phyloP scores from a whole-genome alignment of 2,888 invertebrate species.

The Netelia inedita region DNA sequence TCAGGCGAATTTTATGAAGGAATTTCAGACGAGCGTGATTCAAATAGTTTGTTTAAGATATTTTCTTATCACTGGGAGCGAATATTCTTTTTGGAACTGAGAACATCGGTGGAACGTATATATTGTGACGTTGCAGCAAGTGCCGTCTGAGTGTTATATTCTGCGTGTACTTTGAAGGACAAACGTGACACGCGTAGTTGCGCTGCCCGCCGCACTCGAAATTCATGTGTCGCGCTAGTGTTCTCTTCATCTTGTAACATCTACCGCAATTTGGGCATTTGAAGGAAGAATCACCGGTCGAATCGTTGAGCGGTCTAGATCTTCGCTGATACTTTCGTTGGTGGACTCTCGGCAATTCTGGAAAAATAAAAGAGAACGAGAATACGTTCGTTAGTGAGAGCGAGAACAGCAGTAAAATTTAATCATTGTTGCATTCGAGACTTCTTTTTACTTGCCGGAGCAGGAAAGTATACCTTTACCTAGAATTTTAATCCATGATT shows the following conservation, averaged over 20 bases:
- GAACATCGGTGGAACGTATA: conserved; percentile 76
- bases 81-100: conserved; percentile 71
- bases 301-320: conserved; percentile 70
- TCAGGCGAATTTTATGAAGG: neutral
- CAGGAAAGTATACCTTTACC: conserved; percentile 31
- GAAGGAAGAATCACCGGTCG: conserved; percentile 50
- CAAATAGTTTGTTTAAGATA: neutral
- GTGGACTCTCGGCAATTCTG: conserved; percentile 22
- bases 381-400: conserved; percentile 4
- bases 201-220: conserved; percentile 84
- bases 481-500: conserved; percentile 48
- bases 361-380: conserved; percentile 37
- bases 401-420: neutral
- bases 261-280: conserved; percentile 83
- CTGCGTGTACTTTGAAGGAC: conserved; percentile 78
- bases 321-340: conserved; percentile 60
- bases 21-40: neutral
- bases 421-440: conserved; percentile 2
- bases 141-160: conserved; percentile 79
- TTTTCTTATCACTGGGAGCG: conserved; percentile 44
- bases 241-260: conserved; percentile 82
- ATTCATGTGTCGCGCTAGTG: conserved; percentile 83
- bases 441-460: conserved; percentile 15
- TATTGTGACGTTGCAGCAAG: conserved; percentile 76
- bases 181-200: conserved; percentile 77